These are phyloP conservation scores for Leptinotarsa rubiginosa DNA, from an alignment of 2,888 invertebrate species.

Conservation along the genomic window DNA sequence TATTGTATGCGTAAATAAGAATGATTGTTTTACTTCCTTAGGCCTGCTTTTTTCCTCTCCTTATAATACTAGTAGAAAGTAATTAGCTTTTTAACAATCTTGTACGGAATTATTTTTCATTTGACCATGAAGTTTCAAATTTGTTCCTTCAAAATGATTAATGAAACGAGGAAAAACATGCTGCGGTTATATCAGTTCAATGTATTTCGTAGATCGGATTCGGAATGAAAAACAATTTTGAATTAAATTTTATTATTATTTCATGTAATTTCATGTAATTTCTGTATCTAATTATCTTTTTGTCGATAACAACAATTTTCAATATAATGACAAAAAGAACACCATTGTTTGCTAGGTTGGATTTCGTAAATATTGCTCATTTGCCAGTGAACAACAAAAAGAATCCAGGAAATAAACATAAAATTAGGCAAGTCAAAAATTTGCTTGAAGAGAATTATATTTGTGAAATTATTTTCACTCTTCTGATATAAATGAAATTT, in stretches of 20 bases:
- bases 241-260: slow-evolving; percentile 37
- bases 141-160: slow-evolving; percentile 50
- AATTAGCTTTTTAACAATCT: slow-evolving; percentile 43
- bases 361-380: slow-evolving; percentile 26
- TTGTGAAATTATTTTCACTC: too few relatives aligned
- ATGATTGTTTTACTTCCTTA: slow-evolving; percentile 17
- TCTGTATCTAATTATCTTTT: slow-evolving; percentile 40
- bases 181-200: slow-evolving; percentile 38
- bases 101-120: slow-evolving; percentile 57
- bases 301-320: slow-evolving; percentile 35
- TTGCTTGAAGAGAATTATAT: too few relatives aligned
- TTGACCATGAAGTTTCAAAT: slow-evolving; percentile 55
- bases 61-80: slow-evolving; percentile 30
- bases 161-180: slow-evolving; percentile 38
- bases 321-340: slow-evolving; percentile 34
- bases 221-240: slow-evolving; percentile 25
- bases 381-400: slow-evolving; percentile 24
- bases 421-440: too few relatives aligned
- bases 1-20: slow-evolving; percentile 18
- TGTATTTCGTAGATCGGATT: slow-evolving; percentile 38
- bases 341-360: slow-evolving; percentile 3
- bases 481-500: too few relatives aligned
- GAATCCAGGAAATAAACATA: slow-evolving; percentile 24
- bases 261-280: slow-evolving; percentile 45
- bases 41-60: slow-evolving; percentile 33